phyloP scores from a whole-genome alignment of 2,888 invertebrate genomes.

The Polia nebulosa region DNA sequence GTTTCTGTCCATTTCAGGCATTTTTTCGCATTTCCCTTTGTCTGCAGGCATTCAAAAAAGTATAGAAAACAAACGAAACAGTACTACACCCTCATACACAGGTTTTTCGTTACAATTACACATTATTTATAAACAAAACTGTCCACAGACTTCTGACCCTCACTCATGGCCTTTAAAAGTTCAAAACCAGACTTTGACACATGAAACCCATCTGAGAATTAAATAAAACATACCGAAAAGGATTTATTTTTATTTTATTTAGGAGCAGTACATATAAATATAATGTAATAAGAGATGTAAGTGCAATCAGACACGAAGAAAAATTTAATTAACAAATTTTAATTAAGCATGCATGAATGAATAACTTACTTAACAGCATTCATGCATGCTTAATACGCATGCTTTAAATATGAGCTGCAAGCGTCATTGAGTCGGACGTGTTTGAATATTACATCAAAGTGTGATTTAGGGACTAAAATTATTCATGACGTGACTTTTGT shows the following conservation, averaged over 20 bases:
- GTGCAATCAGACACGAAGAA: constrained; percentile 3
- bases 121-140: constrained; percentile 17
- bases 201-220: constrained; percentile 34
- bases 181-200: constrained; percentile 32
- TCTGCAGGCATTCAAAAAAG: neutral
- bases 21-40: too few relatives aligned
- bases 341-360: too few relatives aligned
- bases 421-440: too few relatives aligned
- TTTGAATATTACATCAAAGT: too few relatives aligned
- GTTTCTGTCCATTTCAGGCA: too few relatives aligned
- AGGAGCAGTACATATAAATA: neutral
- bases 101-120: neutral
- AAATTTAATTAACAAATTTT: too few relatives aligned
- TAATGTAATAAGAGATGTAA: constrained; percentile 9
- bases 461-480: too few relatives aligned
- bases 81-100: neutral
- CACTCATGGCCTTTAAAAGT: constrained; percentile 22
- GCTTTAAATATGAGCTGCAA: too few relatives aligned
- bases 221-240: constrained; percentile 34
- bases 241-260: constrained; percentile 41
- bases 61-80: neutral
- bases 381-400: too few relatives aligned
- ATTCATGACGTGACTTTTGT: too few relatives aligned
- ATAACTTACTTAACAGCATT: too few relatives aligned
- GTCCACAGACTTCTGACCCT: constrained; percentile 7